Conservation (phyloP, 2,888 invertebrate genomes). For the Apamea sordens region DNA sequence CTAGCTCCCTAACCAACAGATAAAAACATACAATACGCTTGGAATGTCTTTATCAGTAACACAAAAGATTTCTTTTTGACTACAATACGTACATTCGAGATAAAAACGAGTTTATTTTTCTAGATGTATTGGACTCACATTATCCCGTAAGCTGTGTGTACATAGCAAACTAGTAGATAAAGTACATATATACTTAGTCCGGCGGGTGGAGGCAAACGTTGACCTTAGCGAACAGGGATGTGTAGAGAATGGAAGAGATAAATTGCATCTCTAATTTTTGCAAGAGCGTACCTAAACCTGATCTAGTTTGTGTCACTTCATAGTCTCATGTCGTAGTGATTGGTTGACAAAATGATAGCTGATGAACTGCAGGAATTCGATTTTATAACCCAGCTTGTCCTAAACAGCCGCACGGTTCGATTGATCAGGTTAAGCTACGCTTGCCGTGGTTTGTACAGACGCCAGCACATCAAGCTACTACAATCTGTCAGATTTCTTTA, state of each 20-base stretch:
- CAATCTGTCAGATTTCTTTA: too few species aligned
- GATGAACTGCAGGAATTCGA: too few species aligned
- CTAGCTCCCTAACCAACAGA: neutral
- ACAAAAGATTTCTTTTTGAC: neutral
- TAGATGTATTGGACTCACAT: slow-evolving; percentile 28
- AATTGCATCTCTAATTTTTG: neutral
- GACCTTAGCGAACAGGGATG: slow-evolving; percentile 30
- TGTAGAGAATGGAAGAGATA: slow-evolving; percentile 12
- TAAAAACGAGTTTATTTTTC: slow-evolving; percentile 31
- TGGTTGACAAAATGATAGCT: neutral
- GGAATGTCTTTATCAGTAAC: neutral
- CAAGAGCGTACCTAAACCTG: neutral
- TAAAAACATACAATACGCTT: slow-evolving; percentile 2
- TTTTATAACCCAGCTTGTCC: neutral
- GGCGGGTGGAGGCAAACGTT: slow-evolving; percentile 42
- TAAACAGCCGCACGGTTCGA: too few species aligned
- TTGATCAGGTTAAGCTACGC: too few species aligned
- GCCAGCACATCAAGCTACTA: too few species aligned
- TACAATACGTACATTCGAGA: neutral
- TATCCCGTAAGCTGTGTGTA: slow-evolving; percentile 40
- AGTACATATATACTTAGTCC: slow-evolving; percentile 30
- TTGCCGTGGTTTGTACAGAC: too few species aligned
- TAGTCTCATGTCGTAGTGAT: neutral
- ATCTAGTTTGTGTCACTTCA: neutral
- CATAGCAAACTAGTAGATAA: slow-evolving; percentile 27